phyloP scores from a whole-genome alignment of 2,113 vertebrate genomes.

The Sylvia atricapilla region DNA sequence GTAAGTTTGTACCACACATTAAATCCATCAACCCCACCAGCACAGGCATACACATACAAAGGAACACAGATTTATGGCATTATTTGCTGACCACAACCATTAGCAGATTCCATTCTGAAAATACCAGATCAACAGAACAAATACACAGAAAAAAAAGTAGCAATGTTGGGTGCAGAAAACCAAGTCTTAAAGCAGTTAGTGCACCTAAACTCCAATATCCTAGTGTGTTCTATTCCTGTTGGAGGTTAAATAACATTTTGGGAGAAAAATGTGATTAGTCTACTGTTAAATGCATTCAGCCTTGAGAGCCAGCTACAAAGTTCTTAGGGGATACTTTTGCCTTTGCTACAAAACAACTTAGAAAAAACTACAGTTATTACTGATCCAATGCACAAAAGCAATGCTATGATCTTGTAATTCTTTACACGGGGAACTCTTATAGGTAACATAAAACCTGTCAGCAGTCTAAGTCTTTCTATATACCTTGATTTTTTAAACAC shows the following conservation, averaged over 20 bases:
- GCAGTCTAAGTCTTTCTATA: neutral
- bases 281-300: neutral
- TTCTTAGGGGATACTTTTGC: neutral
- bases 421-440: neutral
- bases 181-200: neutral
- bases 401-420: neutral
- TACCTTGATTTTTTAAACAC: conserved; percentile 15
- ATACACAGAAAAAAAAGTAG: neutral
- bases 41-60: neutral
- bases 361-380: neutral
- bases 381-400: neutral
- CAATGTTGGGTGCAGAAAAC: neutral
- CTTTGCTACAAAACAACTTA: neutral
- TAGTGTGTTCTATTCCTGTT: neutral
- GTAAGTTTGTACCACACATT: neutral
- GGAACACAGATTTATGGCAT: neutral
- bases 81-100: neutral
- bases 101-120: neutral
- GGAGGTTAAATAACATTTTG: neutral
- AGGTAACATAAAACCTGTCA: neutral
- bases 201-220: neutral
- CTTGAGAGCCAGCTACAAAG: neutral
- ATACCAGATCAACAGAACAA: neutral
- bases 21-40: neutral
- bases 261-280: fast-evolving